phyloP scores from a whole-genome alignment of 2,797 vertebrate genomes.

The Meriones psammophilus region DNA sequence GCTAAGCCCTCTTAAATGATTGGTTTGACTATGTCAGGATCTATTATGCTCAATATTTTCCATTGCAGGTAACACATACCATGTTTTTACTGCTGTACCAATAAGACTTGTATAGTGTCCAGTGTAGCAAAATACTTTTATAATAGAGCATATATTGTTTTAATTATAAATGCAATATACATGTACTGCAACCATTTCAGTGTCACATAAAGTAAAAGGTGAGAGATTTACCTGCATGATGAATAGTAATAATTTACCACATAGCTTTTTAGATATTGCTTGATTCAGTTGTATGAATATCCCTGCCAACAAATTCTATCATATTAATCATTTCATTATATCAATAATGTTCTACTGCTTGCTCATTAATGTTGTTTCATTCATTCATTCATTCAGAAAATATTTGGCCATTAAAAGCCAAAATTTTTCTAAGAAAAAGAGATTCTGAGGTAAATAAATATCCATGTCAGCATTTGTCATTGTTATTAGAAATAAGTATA shows the following conservation, averaged over 20 bases:
- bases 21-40: background rate
- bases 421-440: constrained; percentile 26
- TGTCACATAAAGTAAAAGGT: constrained; percentile 37
- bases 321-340: constrained; percentile 29
- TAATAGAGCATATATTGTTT: constrained; percentile 53
- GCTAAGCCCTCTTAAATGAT: constrained; percentile 13
- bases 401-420: constrained; percentile 58
- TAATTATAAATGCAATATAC: constrained; percentile 12
- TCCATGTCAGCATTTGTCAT: background rate
- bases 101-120: background rate
- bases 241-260: background rate
- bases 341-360: constrained; percentile 53
- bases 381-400: constrained; percentile 22
- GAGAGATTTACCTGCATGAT: background rate
- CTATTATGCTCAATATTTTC: constrained; percentile 34
- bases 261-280: constrained; percentile 11
- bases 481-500: constrained; percentile 60
- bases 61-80: background rate
- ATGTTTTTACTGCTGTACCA: constrained; percentile 43
- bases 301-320: background rate
- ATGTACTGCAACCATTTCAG: constrained; percentile 7
- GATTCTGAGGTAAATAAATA: constrained; percentile 5
- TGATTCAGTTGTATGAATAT: background rate
- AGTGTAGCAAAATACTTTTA: background rate
- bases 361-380: constrained; percentile 63